Percentiles rank a stretch among this genome's conserved stretches.
Evolutionary conservation across 2,888 invertebrate species (phyloP).

Genomic region (Cordilura impudica): DNA sequence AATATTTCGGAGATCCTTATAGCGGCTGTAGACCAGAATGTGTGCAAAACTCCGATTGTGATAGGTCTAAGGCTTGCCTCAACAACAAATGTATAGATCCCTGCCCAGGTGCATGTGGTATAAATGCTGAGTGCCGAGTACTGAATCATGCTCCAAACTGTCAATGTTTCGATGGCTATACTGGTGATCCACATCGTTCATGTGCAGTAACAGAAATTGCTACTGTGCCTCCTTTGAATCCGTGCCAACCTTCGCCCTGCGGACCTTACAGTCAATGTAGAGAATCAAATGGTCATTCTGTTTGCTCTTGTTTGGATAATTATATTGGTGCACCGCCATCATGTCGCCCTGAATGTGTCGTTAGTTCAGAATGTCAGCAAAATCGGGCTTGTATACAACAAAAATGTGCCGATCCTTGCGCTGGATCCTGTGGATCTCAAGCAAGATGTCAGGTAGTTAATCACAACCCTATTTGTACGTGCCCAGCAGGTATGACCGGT

Average conservation of each 20-base stretch:
- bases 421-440: slow-evolving; percentile 82
- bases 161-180: slow-evolving; percentile 85
- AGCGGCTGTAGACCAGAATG: slow-evolving; percentile 89
- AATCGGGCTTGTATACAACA: slow-evolving; percentile 82
- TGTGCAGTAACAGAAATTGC: slow-evolving; percentile 78
- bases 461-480: slow-evolving; percentile 84
- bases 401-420: slow-evolving; percentile 84
- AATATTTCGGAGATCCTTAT: slow-evolving; percentile 88
- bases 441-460: slow-evolving; percentile 84
- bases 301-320: slow-evolving; percentile 82
- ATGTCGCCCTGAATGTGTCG: slow-evolving; percentile 83
- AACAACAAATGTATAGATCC: slow-evolving; percentile 89
- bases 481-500: slow-evolving; percentile 81
- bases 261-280: slow-evolving; percentile 84
- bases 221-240: slow-evolving; percentile 76
- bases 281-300: slow-evolving; percentile 81
- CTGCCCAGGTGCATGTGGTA: slow-evolving; percentile 87
- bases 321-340: slow-evolving; percentile 83
- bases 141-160: slow-evolving; percentile 88
- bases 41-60: slow-evolving; percentile 87
- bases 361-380: slow-evolving; percentile 83
- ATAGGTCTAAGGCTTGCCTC: slow-evolving; percentile 84
- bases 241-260: slow-evolving; percentile 83
- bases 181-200: slow-evolving; percentile 85
- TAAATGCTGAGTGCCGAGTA: slow-evolving; percentile 87